Conservation (phyloP, 2,888 invertebrate species). For the Entomobrya proxima region DNA sequence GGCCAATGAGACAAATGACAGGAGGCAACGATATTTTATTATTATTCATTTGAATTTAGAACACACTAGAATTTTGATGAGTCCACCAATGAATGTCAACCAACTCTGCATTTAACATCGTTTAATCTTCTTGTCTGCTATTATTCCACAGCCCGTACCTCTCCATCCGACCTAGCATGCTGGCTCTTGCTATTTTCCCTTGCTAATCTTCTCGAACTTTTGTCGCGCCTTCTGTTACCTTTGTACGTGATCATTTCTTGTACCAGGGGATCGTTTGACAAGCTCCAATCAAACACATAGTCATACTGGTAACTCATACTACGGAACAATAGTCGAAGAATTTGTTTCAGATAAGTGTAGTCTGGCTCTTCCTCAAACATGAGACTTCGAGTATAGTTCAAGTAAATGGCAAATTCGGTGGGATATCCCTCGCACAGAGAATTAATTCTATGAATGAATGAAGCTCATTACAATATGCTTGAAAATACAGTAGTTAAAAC, state of each 20-base stretch:
- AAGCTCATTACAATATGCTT: neutral
- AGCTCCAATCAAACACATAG: conserved; percentile 53
- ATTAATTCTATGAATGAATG: neutral
- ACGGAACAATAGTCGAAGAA: conserved; percentile 29
- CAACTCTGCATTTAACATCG: neutral
- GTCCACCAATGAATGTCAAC: neutral
- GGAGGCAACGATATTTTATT: too few relatives aligned
- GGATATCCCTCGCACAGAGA: conserved; percentile 45
- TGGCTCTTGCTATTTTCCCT: neutral
- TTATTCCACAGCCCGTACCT: neutral
- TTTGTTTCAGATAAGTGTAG: conserved; percentile 47
- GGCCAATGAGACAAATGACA: too few relatives aligned
- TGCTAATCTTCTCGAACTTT: neutral
- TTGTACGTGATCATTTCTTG: conserved; percentile 48
- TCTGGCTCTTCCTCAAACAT: conserved; percentile 59
- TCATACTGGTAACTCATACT: conserved; percentile 49
- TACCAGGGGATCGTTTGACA: conserved; percentile 28
- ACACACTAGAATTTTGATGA: neutral
- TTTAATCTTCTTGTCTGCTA: neutral
- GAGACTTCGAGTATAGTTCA: conserved; percentile 48
- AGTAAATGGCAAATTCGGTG: conserved; percentile 47
- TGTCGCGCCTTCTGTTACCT: neutral
- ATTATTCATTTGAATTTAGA: neutral
- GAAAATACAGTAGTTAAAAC: neutral
- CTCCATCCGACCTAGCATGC: neutral